These are phyloP conservation scores for Cenopis cana DNA, from an alignment of 2,888 invertebrate genomes.

Conservation along the genomic window DNA sequence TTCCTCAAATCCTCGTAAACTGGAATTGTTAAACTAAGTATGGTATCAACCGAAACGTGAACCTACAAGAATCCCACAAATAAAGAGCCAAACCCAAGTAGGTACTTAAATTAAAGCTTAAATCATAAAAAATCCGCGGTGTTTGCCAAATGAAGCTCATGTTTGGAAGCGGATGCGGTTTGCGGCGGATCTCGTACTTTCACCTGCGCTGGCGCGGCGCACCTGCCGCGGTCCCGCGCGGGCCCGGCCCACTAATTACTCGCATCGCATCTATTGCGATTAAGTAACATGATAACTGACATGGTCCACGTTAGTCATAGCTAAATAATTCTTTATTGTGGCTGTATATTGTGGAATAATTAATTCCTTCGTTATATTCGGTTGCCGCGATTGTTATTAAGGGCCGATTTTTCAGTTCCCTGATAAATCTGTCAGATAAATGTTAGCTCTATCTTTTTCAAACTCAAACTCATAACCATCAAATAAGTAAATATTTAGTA, in stretches of 20 bases:
- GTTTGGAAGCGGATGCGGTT: conserved; percentile 70
- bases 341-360: neutral
- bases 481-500: too few relatives aligned
- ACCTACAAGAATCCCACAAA: conserved; percentile 13
- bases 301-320: conserved; percentile 3
- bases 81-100: conserved; percentile 15
- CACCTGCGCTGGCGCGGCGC: conserved; percentile 65
- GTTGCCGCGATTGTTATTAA: too few relatives aligned
- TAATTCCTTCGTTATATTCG: too few relatives aligned
- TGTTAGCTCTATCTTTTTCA: too few relatives aligned
- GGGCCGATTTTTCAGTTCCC: too few relatives aligned
- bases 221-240: conserved; percentile 55
- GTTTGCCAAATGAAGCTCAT: conserved; percentile 31
- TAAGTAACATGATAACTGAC: conserved; percentile 10
- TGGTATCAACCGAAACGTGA: neutral
- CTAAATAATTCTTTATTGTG: conserved; percentile 17
- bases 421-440: too few relatives aligned
- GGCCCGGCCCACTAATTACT: conserved; percentile 34
- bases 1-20: neutral
- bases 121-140: conserved; percentile 11
- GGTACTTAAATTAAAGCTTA: conserved; percentile 2
- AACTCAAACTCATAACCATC: too few relatives aligned
- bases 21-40: neutral
- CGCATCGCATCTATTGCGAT: conserved; percentile 20
- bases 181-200: conserved; percentile 64